A percentile compares a stretch with the other conserved stretches of the same genome.
These are phyloP conservation scores for Aptenodytes forsteri DNA, from an alignment of 2,113 vertebrate genomes.

Conservation along the genomic window DNA sequence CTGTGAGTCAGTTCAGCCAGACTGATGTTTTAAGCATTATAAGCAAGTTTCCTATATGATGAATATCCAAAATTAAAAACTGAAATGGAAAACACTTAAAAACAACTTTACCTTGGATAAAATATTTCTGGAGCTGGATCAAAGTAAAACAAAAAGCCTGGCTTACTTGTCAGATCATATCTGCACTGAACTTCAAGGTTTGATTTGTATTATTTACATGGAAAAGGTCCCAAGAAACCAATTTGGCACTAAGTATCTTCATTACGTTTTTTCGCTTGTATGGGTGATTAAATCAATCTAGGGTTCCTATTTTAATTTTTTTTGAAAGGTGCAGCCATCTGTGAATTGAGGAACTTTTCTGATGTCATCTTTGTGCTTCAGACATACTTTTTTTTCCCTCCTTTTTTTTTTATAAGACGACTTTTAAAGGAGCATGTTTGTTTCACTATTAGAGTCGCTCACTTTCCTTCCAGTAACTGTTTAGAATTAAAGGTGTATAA, in stretches of 20 bases:
- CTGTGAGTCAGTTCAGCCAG: background rate
- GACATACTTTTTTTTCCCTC: background rate
- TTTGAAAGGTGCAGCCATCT: conserved; percentile 49
- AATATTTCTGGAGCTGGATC: conserved; percentile 71
- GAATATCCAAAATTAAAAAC: conserved; percentile 46
- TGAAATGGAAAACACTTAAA: conserved; percentile 63
- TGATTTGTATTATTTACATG: conserved; percentile 73
- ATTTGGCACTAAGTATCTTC: conserved; percentile 64
- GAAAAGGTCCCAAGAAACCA: conserved; percentile 69
- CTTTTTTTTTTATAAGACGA: background rate
- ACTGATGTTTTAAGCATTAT: background rate
- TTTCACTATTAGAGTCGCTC: background rate
- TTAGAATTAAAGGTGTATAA: background rate
- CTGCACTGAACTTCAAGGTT: conserved; percentile 56
- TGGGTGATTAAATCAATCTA: conserved; percentile 62
- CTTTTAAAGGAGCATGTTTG: background rate
- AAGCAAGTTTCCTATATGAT: conserved; percentile 34
- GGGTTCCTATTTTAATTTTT: conserved; percentile 51
- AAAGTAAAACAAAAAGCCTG: conserved; percentile 63
- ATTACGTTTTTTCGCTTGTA: conserved; percentile 64
- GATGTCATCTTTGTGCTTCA: conserved; percentile 47
- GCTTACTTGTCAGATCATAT: conserved; percentile 69
- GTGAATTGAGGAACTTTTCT: conserved; percentile 47
- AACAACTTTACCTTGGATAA: conserved; percentile 59
- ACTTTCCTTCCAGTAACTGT: background rate